phyloP scores from a whole-genome alignment of 1,140 invertebrate species.

The Drosophila bifasciata region DNA sequence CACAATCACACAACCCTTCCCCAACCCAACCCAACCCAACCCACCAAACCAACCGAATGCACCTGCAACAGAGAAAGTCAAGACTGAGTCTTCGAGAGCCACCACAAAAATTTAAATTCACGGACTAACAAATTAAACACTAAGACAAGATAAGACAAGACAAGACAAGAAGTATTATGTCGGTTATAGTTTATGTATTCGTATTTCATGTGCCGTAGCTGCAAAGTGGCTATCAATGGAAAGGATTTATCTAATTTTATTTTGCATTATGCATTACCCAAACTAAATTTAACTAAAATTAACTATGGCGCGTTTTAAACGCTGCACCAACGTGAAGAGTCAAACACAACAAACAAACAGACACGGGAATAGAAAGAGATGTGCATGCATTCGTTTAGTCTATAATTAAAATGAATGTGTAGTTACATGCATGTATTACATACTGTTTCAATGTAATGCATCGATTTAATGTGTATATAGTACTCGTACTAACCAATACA shows the following conservation, averaged over 20 bases:
- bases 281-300: neutral
- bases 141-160: neutral
- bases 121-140: neutral
- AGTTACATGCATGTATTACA: no score
- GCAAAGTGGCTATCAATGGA: constrained; percentile 6
- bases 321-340: neutral
- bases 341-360: neutral
- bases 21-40: neutral
- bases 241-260: no score
- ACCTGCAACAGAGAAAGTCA: constrained; percentile 38
- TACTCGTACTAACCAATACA: no score
- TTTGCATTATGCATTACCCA: no score
- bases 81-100: constrained; percentile 54
- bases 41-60: no score
- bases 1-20: no score
- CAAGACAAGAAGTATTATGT: constrained; percentile 10
- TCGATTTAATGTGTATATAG: no score
- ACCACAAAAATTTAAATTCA: constrained; percentile 21
- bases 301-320: neutral
- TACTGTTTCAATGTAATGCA: no score
- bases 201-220: constrained; percentile 1
- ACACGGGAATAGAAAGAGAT: no score
- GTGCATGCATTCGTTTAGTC: no score
- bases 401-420: no score
- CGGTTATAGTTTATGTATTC: neutral